phyloP scores from a whole-genome alignment of 2,113 vertebrate genomes.

The Phalacrocorax aristotelis region DNA sequence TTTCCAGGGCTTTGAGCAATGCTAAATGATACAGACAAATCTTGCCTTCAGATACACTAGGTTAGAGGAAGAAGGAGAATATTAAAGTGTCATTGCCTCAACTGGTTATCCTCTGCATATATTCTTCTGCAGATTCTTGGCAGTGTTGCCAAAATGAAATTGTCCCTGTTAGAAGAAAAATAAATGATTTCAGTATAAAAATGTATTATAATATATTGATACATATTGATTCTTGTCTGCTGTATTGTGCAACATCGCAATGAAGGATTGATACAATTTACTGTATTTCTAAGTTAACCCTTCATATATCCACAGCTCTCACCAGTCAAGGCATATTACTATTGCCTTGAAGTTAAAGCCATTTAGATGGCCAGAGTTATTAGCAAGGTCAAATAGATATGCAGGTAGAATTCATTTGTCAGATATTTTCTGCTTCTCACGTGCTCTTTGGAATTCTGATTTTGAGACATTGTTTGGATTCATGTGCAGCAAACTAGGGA shows the following conservation, averaged over 20 bases:
- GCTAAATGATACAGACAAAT: background rate
- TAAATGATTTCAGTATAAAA: conserved; percentile 30
- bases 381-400: background rate
- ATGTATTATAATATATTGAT: conserved; percentile 23
- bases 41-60: background rate
- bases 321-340: background rate
- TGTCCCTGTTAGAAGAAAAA: conserved; percentile 9
- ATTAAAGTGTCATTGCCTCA: background rate
- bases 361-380: background rate
- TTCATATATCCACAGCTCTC: background rate
- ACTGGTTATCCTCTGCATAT: background rate
- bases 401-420: background rate
- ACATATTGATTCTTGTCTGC: conserved; percentile 28
- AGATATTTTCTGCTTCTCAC: background rate
- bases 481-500: background rate
- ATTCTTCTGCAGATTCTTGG: background rate
- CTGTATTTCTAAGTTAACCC: background rate
- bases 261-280: background rate
- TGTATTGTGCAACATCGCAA: conserved; percentile 6
- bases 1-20: background rate
- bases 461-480: background rate
- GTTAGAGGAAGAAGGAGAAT: background rate
- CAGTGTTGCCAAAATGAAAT: conserved; percentile 17
- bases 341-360: background rate
- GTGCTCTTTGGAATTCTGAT: background rate